Conservation (phyloP, 1,140 invertebrate species). For the Drosophila ohnishii region DNA sequence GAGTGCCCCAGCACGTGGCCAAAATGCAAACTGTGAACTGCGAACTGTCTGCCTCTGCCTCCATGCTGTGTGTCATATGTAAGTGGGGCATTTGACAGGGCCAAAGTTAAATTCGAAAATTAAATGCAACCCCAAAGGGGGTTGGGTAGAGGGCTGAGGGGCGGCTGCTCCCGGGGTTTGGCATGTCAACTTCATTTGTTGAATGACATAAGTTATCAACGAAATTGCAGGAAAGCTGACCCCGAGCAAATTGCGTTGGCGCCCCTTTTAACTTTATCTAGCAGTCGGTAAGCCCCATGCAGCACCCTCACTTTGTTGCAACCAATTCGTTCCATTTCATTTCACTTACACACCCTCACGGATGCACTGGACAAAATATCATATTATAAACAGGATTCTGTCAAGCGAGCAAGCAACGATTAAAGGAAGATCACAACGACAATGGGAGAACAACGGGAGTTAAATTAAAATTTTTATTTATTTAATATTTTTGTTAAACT, state of each 20-base stretch:
- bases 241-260: conserved; percentile 74
- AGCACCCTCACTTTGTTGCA: conserved; percentile 45
- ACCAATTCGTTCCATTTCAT: conserved; percentile 76
- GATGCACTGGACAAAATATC: conserved; percentile 1
- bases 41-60: neutral
- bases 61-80: conserved; percentile 49
- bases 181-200: conserved; percentile 80
- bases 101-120: conserved; percentile 70
- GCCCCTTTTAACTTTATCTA: conserved; percentile 71
- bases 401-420: no score
- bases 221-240: conserved; percentile 74
- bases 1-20: conserved; percentile 28
- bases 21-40: conserved; percentile 50
- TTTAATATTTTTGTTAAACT: no score
- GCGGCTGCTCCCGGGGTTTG: neutral
- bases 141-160: no score
- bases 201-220: conserved; percentile 79
- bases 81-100: conserved; percentile 61
- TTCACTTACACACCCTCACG: conserved; percentile 65
- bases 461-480: no score
- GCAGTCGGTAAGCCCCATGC: conserved; percentile 59
- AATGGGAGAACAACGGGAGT: no score
- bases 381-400: no score
- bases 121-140: conserved; percentile 56
- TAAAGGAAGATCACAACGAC: no score